Percentiles rank a stretch among this genome's conserved stretches.
phyloP scores from a whole-genome alignment of 2,113 vertebrate genomes.

The Pseudolaguvia tuberculata region DNA sequence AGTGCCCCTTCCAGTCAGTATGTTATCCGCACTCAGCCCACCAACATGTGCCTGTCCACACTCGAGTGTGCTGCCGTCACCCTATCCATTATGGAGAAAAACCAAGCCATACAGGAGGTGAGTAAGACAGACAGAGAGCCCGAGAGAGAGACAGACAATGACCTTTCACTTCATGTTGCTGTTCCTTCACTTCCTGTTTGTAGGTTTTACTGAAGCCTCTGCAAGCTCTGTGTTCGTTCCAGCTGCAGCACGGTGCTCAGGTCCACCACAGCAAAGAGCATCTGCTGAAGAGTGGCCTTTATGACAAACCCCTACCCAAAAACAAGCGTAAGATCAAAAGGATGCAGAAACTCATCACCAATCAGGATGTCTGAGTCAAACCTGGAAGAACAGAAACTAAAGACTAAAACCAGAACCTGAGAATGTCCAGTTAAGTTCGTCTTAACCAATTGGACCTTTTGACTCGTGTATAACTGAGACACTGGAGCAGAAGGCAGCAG shows the following conservation, averaged over 20 bases:
- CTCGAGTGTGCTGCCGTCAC: constrained; percentile 90
- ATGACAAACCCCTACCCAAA: constrained; percentile 92
- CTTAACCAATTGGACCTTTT: not conserved
- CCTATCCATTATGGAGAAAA: constrained; percentile 83
- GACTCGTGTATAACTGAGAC: not conserved
- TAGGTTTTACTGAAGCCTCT: constrained; percentile 88
- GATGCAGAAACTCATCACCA: constrained; percentile 89
- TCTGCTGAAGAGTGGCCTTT: constrained; percentile 87
- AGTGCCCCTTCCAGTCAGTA: constrained; percentile 86
- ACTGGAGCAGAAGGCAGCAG: not conserved
- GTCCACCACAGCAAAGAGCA: constrained; percentile 96
- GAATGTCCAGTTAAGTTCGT: not conserved
- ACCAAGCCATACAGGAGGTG: constrained; percentile 85
- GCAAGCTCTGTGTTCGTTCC: constrained; percentile 90
- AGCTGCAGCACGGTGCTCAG: constrained; percentile 92
- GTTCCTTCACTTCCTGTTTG: constrained; percentile 25
- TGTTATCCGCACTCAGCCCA: constrained; percentile 92
- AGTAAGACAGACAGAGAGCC: constrained; percentile 4
- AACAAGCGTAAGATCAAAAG: constrained; percentile 96
- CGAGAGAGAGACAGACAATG: not conserved
- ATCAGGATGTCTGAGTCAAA: constrained; percentile 75
- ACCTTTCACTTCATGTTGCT: not conserved
- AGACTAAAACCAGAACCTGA: not conserved
- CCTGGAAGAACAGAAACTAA: not conserved
- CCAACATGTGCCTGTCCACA: constrained; percentile 90